These are phyloP conservation scores for Leptinotarsa haldemani DNA, from an alignment of 2,888 invertebrate genomes.

Conservation along the genomic window DNA sequence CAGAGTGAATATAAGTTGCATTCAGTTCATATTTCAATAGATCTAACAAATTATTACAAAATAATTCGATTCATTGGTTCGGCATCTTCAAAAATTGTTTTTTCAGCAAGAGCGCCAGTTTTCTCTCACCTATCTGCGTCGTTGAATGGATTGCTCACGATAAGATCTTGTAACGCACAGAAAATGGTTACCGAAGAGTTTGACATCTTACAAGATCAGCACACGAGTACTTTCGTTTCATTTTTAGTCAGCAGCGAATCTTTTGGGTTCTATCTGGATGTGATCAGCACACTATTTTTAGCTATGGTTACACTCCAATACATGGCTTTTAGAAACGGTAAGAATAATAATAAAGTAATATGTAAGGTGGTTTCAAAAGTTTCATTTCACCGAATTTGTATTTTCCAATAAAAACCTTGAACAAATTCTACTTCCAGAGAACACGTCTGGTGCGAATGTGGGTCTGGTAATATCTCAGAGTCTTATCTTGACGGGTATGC, in stretches of 20 bases:
- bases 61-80: no score
- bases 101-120: conserved; percentile 76
- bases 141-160: conserved; percentile 86
- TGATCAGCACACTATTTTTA: conserved; percentile 73
- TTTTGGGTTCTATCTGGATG: conserved; percentile 75
- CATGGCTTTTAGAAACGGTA: conserved; percentile 71
- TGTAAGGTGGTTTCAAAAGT: no score
- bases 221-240: conserved; percentile 74
- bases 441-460: conserved; percentile 73
- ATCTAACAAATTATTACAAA: no score
- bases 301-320: conserved; percentile 74
- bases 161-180: conserved; percentile 82
- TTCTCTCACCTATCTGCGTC: conserved; percentile 91
- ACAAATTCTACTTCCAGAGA: conserved; percentile 24
- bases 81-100: background rate
- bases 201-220: conserved; percentile 77
- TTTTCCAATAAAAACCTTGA: background rate
- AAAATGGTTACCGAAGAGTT: conserved; percentile 80
- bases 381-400: background rate
- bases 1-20: no score
- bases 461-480: conserved; percentile 81
- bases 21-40: no score
- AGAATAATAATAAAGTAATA: conserved; percentile 18
- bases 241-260: conserved; percentile 72
- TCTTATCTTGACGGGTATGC: conserved; percentile 81